Conservation (phyloP, 2,888 invertebrate genomes). For the Lasioglossum malachurum region DNA sequence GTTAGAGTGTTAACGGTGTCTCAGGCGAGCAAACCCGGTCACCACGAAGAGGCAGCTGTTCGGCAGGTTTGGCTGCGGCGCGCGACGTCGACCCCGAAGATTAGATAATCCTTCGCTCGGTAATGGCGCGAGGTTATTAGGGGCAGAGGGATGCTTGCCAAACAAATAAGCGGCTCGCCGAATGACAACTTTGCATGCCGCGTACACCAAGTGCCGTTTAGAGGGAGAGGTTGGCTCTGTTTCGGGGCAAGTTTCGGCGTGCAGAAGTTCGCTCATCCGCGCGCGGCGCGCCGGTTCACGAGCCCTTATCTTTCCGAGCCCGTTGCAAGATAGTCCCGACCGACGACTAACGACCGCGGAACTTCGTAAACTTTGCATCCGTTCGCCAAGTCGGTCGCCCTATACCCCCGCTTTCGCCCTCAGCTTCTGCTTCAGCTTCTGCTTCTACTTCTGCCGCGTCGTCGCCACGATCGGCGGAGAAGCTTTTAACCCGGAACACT, state of each 20-base stretch:
- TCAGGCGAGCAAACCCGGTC: neutral
- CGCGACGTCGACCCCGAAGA: neutral
- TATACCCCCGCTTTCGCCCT: neutral
- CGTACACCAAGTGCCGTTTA: constrained; percentile 47
- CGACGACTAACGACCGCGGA: constrained; percentile 65
- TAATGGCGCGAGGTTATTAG: constrained; percentile 50
- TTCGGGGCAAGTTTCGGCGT: constrained; percentile 57
- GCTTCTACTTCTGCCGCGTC: neutral
- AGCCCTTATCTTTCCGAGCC: constrained; percentile 64
- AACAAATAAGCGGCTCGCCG: constrained; percentile 54
- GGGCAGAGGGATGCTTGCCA: constrained; percentile 31
- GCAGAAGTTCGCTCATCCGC: constrained; percentile 66
- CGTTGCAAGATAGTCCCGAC: constrained; percentile 59
- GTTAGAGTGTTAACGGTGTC: neutral
- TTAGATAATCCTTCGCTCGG: constrained; percentile 43
- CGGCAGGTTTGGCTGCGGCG: constrained; percentile 20
- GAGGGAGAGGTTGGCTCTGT: constrained; percentile 53
- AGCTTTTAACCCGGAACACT: constrained; percentile 45
- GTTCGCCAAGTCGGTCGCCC: constrained; percentile 51
- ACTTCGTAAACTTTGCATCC: constrained; percentile 69
- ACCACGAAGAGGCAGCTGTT: constrained; percentile 10
- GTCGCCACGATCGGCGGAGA: constrained; percentile 22
- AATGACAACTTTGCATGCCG: constrained; percentile 55
- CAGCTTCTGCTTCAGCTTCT: constrained; percentile 1
- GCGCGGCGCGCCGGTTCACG: constrained; percentile 52